phyloP scores from a whole-genome alignment of 2,797 vertebrate genomes.

The Argentina silus region DNA sequence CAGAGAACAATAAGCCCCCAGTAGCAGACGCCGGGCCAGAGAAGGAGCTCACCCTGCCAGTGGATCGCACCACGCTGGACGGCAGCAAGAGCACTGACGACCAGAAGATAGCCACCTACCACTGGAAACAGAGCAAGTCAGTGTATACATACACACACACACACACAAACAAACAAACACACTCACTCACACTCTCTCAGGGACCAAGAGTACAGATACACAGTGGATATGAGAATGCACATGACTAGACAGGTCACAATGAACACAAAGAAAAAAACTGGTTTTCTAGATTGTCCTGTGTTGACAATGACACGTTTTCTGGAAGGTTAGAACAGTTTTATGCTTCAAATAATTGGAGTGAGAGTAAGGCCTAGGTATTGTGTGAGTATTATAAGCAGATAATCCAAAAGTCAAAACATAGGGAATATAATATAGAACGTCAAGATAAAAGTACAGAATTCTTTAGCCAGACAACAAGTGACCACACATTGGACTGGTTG shows the following conservation, averaged over 20 bases:
- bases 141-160: constrained; percentile 23
- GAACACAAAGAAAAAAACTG: background rate
- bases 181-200: background rate
- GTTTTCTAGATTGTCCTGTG: background rate
- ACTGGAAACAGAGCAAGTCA: constrained; percentile 91
- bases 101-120: constrained; percentile 90
- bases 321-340: too few species aligned
- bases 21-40: constrained; percentile 93
- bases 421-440: too few species aligned
- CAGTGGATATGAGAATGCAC: background rate
- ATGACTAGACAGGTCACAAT: background rate
- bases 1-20: constrained; percentile 97
- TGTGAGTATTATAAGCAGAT: too few species aligned
- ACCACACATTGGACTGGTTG: background rate
- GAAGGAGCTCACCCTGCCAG: constrained; percentile 94
- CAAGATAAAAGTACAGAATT: too few species aligned
- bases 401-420: too few species aligned
- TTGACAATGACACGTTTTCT: too few species aligned
- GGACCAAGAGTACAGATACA: background rate
- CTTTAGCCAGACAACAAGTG: too few species aligned
- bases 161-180: background rate
- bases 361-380: too few species aligned
- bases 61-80: constrained; percentile 92
- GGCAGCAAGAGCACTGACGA: constrained; percentile 95
- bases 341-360: too few species aligned